Percentiles rank a stretch among this genome's conserved stretches.
These are phyloP conservation scores for Pseudotriccus pelzelni DNA, from an alignment of 2,797 vertebrate species.

Conservation along the genomic window DNA sequence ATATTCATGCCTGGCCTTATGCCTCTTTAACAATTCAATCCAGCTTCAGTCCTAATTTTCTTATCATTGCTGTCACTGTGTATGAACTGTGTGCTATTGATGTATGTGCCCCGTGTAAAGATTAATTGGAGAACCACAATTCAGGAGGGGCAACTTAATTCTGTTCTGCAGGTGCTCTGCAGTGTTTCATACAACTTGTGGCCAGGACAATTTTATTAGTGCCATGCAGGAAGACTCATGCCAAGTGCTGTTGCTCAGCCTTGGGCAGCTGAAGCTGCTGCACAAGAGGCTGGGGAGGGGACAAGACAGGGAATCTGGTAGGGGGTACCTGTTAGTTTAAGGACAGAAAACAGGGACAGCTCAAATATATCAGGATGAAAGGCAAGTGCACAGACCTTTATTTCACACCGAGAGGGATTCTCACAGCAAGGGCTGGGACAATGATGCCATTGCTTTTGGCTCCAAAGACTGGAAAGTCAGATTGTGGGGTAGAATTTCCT, in stretches of 20 bases:
- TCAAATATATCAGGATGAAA: neutral
- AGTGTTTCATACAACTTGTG: slow-evolving; percentile 10
- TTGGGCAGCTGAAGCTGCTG: neutral
- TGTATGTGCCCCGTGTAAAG: neutral
- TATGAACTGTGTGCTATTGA: neutral
- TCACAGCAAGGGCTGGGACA: neutral
- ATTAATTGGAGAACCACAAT: slow-evolving; percentile 22
- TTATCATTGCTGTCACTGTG: neutral
- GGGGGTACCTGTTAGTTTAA: neutral
- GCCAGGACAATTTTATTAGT: slow-evolving; percentile 7
- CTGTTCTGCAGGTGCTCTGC: neutral
- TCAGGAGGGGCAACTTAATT: neutral
- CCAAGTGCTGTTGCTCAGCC: neutral
- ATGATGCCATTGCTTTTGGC: neutral
- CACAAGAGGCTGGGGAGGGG: neutral
- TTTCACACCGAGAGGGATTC: neutral
- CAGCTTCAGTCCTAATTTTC: neutral
- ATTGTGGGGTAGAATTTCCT: neutral
- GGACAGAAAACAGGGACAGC: neutral
- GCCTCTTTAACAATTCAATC: neutral
- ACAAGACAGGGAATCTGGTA: neutral
- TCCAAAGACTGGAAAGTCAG: neutral
- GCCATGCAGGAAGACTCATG: neutral
- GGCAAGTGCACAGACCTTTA: neutral
- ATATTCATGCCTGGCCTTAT: neutral